Evolutionary conservation across 2,797 vertebrate genomes (phyloP), one percentile per base, ranked within the genome.

Genomic region (Diplodus sargus): DNA sequence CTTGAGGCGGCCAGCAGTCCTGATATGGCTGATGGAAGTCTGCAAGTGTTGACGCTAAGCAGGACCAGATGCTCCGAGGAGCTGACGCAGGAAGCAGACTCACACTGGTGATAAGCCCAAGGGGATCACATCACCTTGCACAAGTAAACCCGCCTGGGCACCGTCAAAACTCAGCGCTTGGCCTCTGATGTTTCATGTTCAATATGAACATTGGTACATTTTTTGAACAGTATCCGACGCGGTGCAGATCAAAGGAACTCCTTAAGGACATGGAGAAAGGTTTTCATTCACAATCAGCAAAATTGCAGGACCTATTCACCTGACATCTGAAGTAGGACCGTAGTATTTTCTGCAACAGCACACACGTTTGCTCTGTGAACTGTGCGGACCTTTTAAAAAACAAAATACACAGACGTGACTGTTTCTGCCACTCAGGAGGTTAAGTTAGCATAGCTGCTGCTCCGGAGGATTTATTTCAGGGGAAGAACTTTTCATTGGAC

Each of bases 21-120:
- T 64, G 57, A 71, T 69, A 54, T 6, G 47, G 49, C 61, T 54
- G 53, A 75, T 82, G 49, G 71, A 73, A 84, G 51, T 58, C 54
- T 72, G 73, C 68, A 57, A 76, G 79, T 77, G 77, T 79, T 79
- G 87, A 84, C 58, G 54, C 79, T 91, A 88, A 94, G 84, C 80
- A 85, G 79, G 76, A 93, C 75, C 91, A 93, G 83, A 89, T 89
- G 90, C 77, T 78, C 69, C 51, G 62, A 79, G 84, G 87, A 76
- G 79, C 81, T 86, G 83, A 89, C 81, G 88, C 76, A 86, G 88
- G 90, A 93, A 92, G 89, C 91, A 91, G 88, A 88, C 79, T 74
- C 80, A 62, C 63, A 68, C 77, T 85, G 79, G 81, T 86, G 90
- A 91, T 90, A 88, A 90, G 81, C 90, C 90, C 80, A 63, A 22